Base-by-base conservation (phyloP, 2,888 invertebrate genomes). In the Calliscelio sp. region DNA sequence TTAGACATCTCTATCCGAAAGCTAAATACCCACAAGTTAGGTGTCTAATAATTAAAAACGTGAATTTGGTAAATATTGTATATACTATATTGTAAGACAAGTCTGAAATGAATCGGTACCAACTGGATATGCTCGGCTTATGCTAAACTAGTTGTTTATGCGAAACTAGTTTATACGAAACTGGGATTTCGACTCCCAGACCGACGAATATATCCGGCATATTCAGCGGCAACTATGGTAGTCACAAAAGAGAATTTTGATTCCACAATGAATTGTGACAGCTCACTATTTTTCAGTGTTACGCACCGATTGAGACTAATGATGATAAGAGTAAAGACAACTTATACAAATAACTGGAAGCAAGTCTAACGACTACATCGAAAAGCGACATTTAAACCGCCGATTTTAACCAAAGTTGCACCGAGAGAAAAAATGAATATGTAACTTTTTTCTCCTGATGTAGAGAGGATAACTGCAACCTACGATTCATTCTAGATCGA, bases 271-370 rank as follows among this genome's bases (percentile, higher is more conserved):
- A 49, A 32, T 46, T 66, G 20, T 22, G 51, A 14, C 49, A 66
- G 11, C 32, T 66, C 22, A 61, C 61, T 24, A 66, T 66, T 7
- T 51, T 66, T 24, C 66, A 66, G n/a, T 66, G 49, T 6, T 66
- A 66, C 16, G 66, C 35, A 4, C 51, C 35, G n/a, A 41, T 5
- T 14, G 11, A 22, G 22, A 32, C 2, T 10, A 18, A 24, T 14
- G 51, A 51, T 18, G 66, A 51, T 0, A 22, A 66, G n/a, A 18
- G 28, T 35, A 66, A 66, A 49, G 46, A 51, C 5, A 35, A 14
- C 22, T 66, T 65, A 14, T 65, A 65, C 16, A 22, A 51, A 5
- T n/a, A 66, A 51, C 32, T 65, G 0, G 49, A 49, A 32, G 32
- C 49, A 5, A 51, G 22, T 18, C 18, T 66, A 14, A 22, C 25